Percentiles rank a stretch among this genome's conserved stretches.
These are phyloP conservation scores for Eulemur rubriventer DNA, from an alignment of 2,797 vertebrate species.

Conservation along the genomic window DNA sequence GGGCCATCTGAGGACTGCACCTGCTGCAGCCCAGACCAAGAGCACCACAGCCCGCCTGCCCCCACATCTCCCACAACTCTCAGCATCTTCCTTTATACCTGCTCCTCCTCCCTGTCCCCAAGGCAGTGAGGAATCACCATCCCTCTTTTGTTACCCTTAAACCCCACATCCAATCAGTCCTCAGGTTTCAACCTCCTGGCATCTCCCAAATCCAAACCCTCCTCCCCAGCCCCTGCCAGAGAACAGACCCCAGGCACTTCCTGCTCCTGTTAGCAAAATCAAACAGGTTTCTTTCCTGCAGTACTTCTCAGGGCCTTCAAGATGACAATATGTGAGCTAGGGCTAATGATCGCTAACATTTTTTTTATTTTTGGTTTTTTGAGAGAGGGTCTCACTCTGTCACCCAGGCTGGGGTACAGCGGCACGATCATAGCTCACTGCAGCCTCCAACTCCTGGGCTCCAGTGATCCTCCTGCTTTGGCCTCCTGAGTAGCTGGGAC, in stretches of 20 bases:
- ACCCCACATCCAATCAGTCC: background rate
- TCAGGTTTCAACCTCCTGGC: background rate
- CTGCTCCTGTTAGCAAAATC: background rate
- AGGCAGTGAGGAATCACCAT: background rate
- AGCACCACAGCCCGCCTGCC: too few species aligned
- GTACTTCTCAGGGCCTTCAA: conserved; percentile 2
- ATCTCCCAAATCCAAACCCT: background rate
- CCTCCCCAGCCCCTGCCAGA: background rate
- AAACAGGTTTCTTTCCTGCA: conserved; percentile 9
- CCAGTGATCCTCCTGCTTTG: background rate
- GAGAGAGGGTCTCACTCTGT: background rate
- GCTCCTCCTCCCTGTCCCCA: background rate
- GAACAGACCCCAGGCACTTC: background rate
- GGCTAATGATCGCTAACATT: background rate
- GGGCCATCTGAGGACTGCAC: background rate
- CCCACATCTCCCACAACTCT: background rate
- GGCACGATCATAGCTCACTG: background rate
- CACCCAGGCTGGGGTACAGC: background rate
- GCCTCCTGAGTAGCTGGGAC: background rate
- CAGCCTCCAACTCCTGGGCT: background rate
- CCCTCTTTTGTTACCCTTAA: background rate
- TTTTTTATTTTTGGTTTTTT: background rate
- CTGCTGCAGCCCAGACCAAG: background rate
- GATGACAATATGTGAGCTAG: background rate
- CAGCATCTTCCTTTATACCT: background rate